Evolutionary conservation across 2,888 invertebrate species (phyloP), one percentile per base, ranked within the genome.

Genomic region (Ophion obscuratus): DNA sequence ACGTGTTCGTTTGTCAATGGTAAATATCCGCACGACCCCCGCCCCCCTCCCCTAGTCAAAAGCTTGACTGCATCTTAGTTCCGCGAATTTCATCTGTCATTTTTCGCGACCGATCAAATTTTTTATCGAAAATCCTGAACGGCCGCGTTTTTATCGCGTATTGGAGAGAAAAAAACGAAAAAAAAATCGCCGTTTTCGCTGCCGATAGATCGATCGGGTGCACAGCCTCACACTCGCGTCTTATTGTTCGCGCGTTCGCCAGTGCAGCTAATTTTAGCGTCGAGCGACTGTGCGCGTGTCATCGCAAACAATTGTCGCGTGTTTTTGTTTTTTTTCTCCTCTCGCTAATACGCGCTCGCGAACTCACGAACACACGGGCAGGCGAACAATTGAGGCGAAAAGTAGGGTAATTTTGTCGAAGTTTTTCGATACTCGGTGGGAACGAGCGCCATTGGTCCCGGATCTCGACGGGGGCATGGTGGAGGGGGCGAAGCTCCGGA

Each of bases 391-490:
- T 73, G 53, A 71, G 40, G 57, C 11, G 24, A 73, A 67, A 40
- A 36, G 59, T 53, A 27, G 14, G 17, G 57, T 71, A 24, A 62
- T 70, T 71, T 62, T 36, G 36, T 47, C 10, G 47, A 31, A 57
- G 31, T n/a, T 59, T 6, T 31, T 31, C 31, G 31, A 44, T n/a
- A n/a, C 57, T 36, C 40, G 36, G 64, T 31, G 24, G 47, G 70
- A 70, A 70, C 62, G 76, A 68, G 75, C 53, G 70, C 68, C 68
- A 76, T 76, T 81, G 62, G 59, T 70, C 62, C 31, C 61, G 57
- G 53, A 53, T 17, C 53, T 17, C 57, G 47, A 36, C 67, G 57
- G 40, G 36, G 24, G 24, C 5, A 4, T n/a, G 40, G 44, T 62
- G 73, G 11, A 31, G 70, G 62, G 70, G 53, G 68, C 27, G 71